A percentile compares a stretch with the other conserved stretches of the same genome.
These are phyloP conservation scores for Morpho helenor DNA, from an alignment of 2,888 invertebrate species.

Conservation along the genomic window DNA sequence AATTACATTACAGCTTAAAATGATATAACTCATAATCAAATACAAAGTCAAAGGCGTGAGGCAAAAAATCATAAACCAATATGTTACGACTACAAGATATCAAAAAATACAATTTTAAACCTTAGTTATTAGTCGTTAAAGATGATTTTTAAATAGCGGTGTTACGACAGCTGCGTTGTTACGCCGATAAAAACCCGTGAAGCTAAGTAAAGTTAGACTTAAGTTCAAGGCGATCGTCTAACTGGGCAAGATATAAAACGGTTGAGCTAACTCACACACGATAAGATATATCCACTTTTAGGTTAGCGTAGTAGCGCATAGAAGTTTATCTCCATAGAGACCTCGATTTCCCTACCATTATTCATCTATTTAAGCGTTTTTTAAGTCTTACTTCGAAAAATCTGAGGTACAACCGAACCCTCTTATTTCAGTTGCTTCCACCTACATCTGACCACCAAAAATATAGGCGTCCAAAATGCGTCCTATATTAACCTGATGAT, in stretches of 20 bases:
- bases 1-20: background rate
- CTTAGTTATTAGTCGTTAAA: background rate
- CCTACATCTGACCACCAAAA: no score
- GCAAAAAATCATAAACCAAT: conserved; percentile 17
- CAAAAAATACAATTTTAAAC: conserved; percentile 2
- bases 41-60: conserved; percentile 3
- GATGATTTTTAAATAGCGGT: conserved; percentile 2
- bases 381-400: no score
- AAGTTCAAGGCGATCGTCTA: conserved; percentile 24
- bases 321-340: no score
- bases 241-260: conserved; percentile 3
- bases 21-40: background rate
- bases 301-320: no score
- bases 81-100: conserved; percentile 13
- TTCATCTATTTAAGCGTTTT: no score
- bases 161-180: conserved; percentile 5
- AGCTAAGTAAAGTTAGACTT: conserved; percentile 13
- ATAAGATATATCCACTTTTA: no score
- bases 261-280: background rate
- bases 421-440: no score
- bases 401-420: no score
- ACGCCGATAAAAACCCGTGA: conserved; percentile 13
- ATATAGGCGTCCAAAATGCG: no score
- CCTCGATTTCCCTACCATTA: no score
- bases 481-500: no score